Evolutionary conservation across 2,888 invertebrate genomes (phyloP).

Genomic region (Tinea pellionella): DNA sequence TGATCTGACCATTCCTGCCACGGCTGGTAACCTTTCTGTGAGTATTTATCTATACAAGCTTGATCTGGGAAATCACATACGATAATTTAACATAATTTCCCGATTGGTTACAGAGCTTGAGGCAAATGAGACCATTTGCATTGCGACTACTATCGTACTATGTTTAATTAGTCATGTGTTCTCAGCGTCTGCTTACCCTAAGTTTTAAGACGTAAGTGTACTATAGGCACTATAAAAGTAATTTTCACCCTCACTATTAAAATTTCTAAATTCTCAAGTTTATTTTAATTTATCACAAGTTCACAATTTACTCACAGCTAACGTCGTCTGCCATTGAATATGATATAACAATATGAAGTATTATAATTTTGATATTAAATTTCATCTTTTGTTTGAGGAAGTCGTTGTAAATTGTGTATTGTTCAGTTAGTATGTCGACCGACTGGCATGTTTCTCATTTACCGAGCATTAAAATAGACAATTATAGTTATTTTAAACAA

Average conservation of each 20-base stretch:
- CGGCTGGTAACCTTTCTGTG: conserved; percentile 62
- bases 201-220: too few species aligned
- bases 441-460: not conserved
- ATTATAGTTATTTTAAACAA: not conserved
- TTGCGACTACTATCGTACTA: too few species aligned
- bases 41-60: conserved; percentile 63
- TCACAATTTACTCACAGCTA: conserved; percentile 45
- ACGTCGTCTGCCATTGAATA: conserved; percentile 41
- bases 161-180: too few species aligned
- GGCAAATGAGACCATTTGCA: too few species aligned
- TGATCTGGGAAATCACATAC: conserved; percentile 36
- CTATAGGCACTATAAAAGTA: too few species aligned
- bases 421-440: not conserved
- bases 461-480: not conserved
- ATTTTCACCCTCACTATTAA: too few species aligned
- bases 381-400: conserved; percentile 29
- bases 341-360: conserved; percentile 27
- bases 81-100: too few species aligned
- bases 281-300: not conserved
- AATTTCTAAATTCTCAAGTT: too few species aligned
- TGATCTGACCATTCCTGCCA: conserved; percentile 67
- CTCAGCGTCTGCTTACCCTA: too few species aligned
- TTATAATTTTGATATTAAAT: conserved; percentile 21
- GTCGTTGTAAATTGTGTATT: not conserved
- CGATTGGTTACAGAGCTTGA: too few species aligned